Percentiles rank a stretch among this genome's conserved stretches.
Conservation (phyloP, 2,888 invertebrate species). For the Lochmaea capreae region DNA sequence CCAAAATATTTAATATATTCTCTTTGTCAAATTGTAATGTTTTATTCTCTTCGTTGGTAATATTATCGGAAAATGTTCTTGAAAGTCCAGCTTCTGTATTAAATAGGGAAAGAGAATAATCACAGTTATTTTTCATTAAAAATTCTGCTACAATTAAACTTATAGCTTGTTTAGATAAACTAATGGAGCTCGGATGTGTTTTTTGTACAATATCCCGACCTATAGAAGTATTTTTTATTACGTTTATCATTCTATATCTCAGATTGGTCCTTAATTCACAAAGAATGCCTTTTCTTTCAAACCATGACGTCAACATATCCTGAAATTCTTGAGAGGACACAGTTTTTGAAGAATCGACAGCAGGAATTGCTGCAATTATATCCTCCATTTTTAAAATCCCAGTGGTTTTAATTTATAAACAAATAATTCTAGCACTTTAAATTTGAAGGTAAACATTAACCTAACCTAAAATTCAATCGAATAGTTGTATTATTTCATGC, state of each 20-base stretch:
- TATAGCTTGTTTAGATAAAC: slow-evolving; percentile 70
- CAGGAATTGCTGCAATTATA: slow-evolving; percentile 51
- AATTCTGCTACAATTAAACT: slow-evolving; percentile 74
- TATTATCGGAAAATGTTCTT: slow-evolving; percentile 64
- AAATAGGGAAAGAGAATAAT: slow-evolving; percentile 72
- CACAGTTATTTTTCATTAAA: slow-evolving; percentile 70
- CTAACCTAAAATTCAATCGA: slow-evolving; percentile 1
- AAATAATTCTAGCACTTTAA: slow-evolving; percentile 10
- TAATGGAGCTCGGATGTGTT: slow-evolving; percentile 61
- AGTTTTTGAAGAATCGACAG: slow-evolving; percentile 43
- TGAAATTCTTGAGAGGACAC: slow-evolving; percentile 69
- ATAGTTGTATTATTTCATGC: background rate
- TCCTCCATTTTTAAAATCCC: slow-evolving; percentile 45
- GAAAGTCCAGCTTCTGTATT: slow-evolving; percentile 69
- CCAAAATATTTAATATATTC: slow-evolving; percentile 51
- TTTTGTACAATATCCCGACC: slow-evolving; percentile 53
- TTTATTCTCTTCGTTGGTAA: slow-evolving; percentile 41
- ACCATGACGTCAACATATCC: slow-evolving; percentile 69
- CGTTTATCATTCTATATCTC: slow-evolving; percentile 71
- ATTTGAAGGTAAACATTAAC: slow-evolving; percentile 15
- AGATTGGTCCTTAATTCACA: slow-evolving; percentile 71
- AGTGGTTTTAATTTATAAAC: slow-evolving; percentile 13
- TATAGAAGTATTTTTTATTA: slow-evolving; percentile 67
- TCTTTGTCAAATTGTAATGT: slow-evolving; percentile 48
- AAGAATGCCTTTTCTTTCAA: slow-evolving; percentile 72